Evolutionary conservation across 2,888 invertebrate genomes (phyloP), one percentile per base, ranked within the genome.

Genomic region (Drosophila meridiana): DNA sequence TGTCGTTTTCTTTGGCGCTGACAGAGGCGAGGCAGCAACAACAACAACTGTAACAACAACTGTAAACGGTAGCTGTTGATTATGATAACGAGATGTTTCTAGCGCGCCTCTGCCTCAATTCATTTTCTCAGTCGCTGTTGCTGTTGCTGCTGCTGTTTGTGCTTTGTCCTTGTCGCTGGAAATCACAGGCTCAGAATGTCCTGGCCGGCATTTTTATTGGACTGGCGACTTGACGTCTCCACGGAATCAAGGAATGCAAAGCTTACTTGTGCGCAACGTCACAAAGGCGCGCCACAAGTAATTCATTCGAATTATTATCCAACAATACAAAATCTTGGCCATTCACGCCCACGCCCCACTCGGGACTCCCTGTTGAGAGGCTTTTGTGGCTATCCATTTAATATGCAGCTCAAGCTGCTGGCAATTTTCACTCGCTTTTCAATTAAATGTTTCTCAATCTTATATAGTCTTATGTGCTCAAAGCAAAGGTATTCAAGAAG

Each of bases 1-100:
- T 89, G 87, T 90, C 87, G 82, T 88, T 90, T 90, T 72, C 82
- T 86, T 83, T 83, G 82, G 78, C 89, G 76, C 76, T 75, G 72
- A 76, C 63, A 63, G 73, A 57, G 59, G 50, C 59, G 57, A 36
- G 52, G 57, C 38, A 67, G n/a, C 36, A 55, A 30, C 64, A 45
- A 36, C 43, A 20, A 13, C 69, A 69, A 9, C 43, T 20, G 20
- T 20, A 69, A 48, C 67, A 62, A 30, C 55, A 57, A 69, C 62
- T 53, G 48, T 40, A 53, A 64, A 68, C 65, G 48, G 60, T 48
- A 53, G 58, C 73, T 70, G 66, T 32, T 67, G 62, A 73, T 80
- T 64, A 83, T 80, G 67, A 74, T 80, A 80, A 61, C 61, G 66
- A 69, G 69, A 74, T 73, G 69, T 78, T 73, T 69, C 57, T 65